A percentile compares a stretch with the other conserved stretches of the same genome.
Evolutionary conservation across 2,888 invertebrate genomes (phyloP).

Genomic region (Dynastes maya): DNA sequence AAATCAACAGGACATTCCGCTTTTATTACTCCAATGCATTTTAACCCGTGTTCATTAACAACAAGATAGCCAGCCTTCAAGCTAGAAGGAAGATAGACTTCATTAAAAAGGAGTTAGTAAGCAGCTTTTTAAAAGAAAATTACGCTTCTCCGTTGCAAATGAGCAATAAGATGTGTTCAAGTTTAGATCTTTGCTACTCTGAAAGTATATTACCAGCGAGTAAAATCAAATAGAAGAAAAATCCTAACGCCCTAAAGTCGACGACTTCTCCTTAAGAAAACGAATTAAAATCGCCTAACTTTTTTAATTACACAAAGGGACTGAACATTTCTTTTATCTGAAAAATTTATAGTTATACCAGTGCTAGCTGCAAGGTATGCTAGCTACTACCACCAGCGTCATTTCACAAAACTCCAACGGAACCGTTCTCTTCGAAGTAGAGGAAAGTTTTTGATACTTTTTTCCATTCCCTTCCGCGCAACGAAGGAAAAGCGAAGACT

Average conservation of each 20-base stretch:
- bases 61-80: not conserved
- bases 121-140: slow-evolving; percentile 36
- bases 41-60: too few species aligned
- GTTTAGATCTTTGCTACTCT: not conserved
- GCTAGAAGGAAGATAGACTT: slow-evolving; percentile 7
- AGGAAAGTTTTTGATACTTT: too few species aligned
- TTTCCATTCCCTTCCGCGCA: not conserved
- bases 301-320: slow-evolving; percentile 57
- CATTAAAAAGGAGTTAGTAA: slow-evolving; percentile 26
- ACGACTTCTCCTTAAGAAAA: not conserved
- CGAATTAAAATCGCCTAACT: slow-evolving; percentile 49
- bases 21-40: too few species aligned
- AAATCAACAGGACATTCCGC: too few species aligned
- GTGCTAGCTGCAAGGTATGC: too few species aligned
- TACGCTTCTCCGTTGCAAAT: slow-evolving; percentile 39
- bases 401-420: too few species aligned
- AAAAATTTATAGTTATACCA: slow-evolving; percentile 51
- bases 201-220: too few species aligned
- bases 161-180: slow-evolving; percentile 47
- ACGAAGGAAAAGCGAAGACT: not conserved
- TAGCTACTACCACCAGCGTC: too few species aligned
- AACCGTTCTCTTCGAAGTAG: too few species aligned
- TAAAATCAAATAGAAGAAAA: not conserved
- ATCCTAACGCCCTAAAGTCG: not conserved
- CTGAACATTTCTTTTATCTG: slow-evolving; percentile 52